These are phyloP conservation scores for Acanthosepion lycidas DNA, from an alignment of 2,888 invertebrate species.

Conservation along the genomic window DNA sequence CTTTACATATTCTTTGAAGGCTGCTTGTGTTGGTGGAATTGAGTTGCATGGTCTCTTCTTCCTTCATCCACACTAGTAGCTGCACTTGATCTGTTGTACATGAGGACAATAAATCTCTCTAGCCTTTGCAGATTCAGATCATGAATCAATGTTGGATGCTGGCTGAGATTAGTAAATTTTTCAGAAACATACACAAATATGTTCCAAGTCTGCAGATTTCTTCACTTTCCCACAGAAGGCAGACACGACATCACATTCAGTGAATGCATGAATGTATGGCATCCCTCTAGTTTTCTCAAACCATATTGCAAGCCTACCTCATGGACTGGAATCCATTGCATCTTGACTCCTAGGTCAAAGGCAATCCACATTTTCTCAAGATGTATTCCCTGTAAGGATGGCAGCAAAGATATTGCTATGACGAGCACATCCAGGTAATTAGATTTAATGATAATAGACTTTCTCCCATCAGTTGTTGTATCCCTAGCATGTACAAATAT, in stretches of 20 bases:
- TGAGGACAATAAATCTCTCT: too few relatives aligned
- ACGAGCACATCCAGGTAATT: slow-evolving; percentile 51
- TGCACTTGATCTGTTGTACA: too few relatives aligned
- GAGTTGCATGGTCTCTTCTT: too few relatives aligned
- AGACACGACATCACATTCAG: slow-evolving; percentile 51
- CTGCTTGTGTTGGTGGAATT: too few relatives aligned
- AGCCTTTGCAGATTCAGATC: too few relatives aligned
- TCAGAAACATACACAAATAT: slow-evolving; percentile 47
- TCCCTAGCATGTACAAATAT: slow-evolving; percentile 51
- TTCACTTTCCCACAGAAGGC: slow-evolving; percentile 46
- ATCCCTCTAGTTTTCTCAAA: neutral
- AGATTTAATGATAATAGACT: slow-evolving; percentile 50
- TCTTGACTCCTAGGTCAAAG: slow-evolving; percentile 48
- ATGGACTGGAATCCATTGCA: slow-evolving; percentile 52
- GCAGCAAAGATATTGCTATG: slow-evolving; percentile 49
- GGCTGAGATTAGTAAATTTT: slow-evolving; percentile 48
- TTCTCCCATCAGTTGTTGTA: slow-evolving; percentile 48
- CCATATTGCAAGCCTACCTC: slow-evolving; percentile 46
- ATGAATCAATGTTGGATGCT: neutral
- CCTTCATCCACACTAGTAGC: too few relatives aligned
- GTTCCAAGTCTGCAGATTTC: slow-evolving; percentile 49
- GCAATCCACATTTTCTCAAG: slow-evolving; percentile 50
- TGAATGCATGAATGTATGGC: slow-evolving; percentile 49
- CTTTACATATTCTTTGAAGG: too few relatives aligned
- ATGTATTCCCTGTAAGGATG: slow-evolving; percentile 46